Evolutionary conservation across 2,113 vertebrate genomes (phyloP).

Genomic region (Panthera uncia): DNA sequence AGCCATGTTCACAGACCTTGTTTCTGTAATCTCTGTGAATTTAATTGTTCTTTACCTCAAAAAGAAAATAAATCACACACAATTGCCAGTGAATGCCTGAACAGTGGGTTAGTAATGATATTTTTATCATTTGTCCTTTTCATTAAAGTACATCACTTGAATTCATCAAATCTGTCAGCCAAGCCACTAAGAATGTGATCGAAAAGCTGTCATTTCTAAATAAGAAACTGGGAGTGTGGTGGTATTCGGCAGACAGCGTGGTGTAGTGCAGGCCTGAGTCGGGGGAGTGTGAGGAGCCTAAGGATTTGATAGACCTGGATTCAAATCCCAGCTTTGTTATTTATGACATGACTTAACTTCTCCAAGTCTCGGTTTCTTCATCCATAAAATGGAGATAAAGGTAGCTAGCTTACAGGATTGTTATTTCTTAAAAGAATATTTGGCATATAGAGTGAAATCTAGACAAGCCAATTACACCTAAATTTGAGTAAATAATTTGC

Average conservation of each 20-base stretch:
- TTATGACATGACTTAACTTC: neutral
- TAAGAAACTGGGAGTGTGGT: neutral
- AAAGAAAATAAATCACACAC: conserved; percentile 44
- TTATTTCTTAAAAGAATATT: neutral
- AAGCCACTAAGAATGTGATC: neutral
- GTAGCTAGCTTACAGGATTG: neutral
- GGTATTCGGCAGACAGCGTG: neutral
- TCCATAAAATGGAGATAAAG: neutral
- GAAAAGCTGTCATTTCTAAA: neutral
- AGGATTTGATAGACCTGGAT: neutral
- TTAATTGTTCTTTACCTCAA: conserved; percentile 51
- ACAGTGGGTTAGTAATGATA: conserved; percentile 33
- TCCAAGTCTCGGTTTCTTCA: neutral
- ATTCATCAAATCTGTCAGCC: conserved; percentile 59
- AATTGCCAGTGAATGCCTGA: conserved; percentile 51
- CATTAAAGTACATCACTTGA: conserved; percentile 36
- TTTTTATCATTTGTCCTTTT: conserved; percentile 50
- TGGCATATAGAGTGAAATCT: neutral
- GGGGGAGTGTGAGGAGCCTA: neutral
- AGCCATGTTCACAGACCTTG: neutral
- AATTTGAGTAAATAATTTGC: neutral
- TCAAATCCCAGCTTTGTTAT: neutral
- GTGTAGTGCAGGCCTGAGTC: neutral
- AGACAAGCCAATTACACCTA: neutral
- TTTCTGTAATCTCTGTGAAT: neutral